phyloP scores from a whole-genome alignment of 2,113 vertebrate species.

The Felis catus region F.catus_Fca126_mat1.0 CM031428.1:56799501-56800000 shows the following conservation, averaged over 20 bases:
- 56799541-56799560: not conserved
- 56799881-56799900: conserved; percentile 72
- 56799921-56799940: not conserved
- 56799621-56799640: not conserved
- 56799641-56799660: not conserved
- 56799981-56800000: conserved; percentile 50
- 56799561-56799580: not conserved
- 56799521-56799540: not conserved
- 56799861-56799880: conserved; percentile 77
- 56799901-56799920: conserved; percentile 62
- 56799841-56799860: conserved; percentile 75
- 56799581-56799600: not conserved
- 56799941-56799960: not conserved
- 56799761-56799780: conserved; percentile 81
- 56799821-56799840: conserved; percentile 82
- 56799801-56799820: conserved; percentile 74
- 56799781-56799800: conserved; percentile 84
- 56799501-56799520: not conserved
- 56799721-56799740: conserved; percentile 55
- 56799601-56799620: not conserved
- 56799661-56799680: not conserved
- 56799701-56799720: not conserved
- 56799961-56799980: conserved; percentile 27
- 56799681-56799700: not conserved
- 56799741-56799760: conserved; percentile 80